Evolutionary conservation across 2,888 invertebrate species (phyloP).

Genomic region (Trichogramma evanescens): DNA sequence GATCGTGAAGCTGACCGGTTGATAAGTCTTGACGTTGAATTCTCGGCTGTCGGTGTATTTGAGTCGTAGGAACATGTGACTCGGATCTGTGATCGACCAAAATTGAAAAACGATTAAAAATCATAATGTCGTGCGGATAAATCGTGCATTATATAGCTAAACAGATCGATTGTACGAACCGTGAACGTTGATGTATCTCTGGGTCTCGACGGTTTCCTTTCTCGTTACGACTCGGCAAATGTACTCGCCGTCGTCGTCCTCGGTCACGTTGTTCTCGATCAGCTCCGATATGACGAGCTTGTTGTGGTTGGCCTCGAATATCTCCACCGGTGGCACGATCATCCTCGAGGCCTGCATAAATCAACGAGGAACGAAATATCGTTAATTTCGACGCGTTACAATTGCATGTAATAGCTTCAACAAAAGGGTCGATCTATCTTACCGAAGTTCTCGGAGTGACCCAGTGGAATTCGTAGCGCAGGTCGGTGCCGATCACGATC

Average conservation of each 20-base stretch:
- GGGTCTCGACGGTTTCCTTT: conserved; percentile 15
- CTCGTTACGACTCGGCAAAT: conserved; percentile 26
- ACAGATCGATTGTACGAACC: conserved; percentile 26
- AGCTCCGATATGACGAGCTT: conserved; percentile 24
- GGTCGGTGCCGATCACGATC: conserved; percentile 18
- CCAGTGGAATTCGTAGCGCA: conserved; percentile 3
- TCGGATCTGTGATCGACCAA: conserved; percentile 22
- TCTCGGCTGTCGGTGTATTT: too few species aligned
- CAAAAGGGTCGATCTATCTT: conserved; percentile 30
- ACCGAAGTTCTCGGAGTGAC: conserved; percentile 24
- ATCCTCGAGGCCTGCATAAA: conserved; percentile 8
- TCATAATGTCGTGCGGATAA: background rate
- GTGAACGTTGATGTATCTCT: conserved; percentile 26
- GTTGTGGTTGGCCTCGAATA: background rate
- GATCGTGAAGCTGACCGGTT: conserved; percentile 46
- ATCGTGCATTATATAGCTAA: too few species aligned
- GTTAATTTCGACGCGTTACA: background rate
- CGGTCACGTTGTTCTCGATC: conserved; percentile 26
- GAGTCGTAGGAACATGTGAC: conserved; percentile 29
- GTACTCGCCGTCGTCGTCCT: conserved; percentile 35
- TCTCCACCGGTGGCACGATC: background rate
- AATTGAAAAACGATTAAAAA: background rate
- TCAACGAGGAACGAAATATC: background rate
- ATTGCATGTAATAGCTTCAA: background rate
- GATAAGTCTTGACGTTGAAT: background rate